A percentile compares a stretch with the other conserved stretches of the same genome.
Conservation (phyloP, 2,797 vertebrate species). For the Artibeus lituratus region DNA sequence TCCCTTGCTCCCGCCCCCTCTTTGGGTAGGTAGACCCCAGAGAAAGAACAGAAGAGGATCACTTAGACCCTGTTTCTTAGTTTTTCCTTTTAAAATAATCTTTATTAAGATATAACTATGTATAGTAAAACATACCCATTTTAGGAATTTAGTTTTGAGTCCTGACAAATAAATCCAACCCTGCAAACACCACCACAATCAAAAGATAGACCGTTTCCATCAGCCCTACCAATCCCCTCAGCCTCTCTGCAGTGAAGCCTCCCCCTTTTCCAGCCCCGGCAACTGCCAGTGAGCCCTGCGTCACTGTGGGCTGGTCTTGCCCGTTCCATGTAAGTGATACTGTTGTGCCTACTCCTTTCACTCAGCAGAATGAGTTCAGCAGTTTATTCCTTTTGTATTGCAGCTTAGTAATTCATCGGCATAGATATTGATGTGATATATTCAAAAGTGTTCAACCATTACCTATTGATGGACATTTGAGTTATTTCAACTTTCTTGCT, state of each 20-base stretch:
- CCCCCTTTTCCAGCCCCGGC: fast-evolving
- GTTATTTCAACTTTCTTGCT: no score
- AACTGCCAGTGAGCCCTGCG: not conserved
- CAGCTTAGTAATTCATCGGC: no score
- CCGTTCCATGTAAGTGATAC: not conserved
- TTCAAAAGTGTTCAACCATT: no score
- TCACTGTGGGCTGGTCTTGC: not conserved
- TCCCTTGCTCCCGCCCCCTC: no score
- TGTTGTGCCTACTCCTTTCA: not conserved
- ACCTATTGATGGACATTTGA: no score
- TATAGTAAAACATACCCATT: not conserved
- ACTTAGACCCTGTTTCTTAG: not conserved
- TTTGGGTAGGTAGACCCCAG: no score
- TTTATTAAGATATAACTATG: slow-evolving; percentile 21
- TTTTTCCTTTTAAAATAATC: not conserved
- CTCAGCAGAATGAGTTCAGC: no score
- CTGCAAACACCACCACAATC: not conserved
- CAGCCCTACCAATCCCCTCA: not conserved
- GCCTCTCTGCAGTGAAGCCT: not conserved
- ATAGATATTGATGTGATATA: no score
- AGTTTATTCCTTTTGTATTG: no score
- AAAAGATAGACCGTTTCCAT: not conserved
- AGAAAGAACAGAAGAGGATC: not conserved
- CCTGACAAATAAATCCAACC: not conserved
- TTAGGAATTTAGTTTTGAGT: slow-evolving; percentile 26